Evolutionary conservation across 2,113 vertebrate genomes (phyloP).

Genomic region (Coryphaenoides rupestris): DNA sequence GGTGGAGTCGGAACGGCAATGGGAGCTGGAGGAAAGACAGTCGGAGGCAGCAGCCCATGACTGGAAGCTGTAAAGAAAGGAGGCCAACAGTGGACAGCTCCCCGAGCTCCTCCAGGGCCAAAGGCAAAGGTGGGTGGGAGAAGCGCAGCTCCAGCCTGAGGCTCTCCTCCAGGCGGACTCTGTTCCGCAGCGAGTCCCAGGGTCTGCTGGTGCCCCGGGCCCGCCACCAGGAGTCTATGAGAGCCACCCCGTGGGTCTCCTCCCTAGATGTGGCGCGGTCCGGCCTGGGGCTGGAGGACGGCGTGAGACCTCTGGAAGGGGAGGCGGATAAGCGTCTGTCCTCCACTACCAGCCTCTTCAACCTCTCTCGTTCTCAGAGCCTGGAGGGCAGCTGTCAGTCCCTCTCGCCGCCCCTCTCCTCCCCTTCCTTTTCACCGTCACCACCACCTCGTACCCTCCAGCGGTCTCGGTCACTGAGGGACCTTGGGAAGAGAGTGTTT

Average conservation of each 20-base stretch:
- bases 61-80: conserved; percentile 45
- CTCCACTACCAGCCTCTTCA: conserved; percentile 74
- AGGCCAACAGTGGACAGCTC: conserved; percentile 59
- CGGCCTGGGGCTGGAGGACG: conserved; percentile 45
- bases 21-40: conserved; percentile 62
- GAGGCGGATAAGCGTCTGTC: conserved; percentile 69
- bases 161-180: conserved; percentile 61
- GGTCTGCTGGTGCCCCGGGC: conserved; percentile 64
- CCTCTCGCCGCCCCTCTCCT: conserved; percentile 71
- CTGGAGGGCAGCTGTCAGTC: conserved; percentile 73
- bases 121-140: conserved; percentile 62
- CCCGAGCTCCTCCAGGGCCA: conserved; percentile 55
- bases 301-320: conserved; percentile 50
- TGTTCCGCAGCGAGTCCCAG: conserved; percentile 75
- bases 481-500: conserved; percentile 76
- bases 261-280: conserved; percentile 73
- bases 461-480: conserved; percentile 75
- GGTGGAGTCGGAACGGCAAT: conserved; percentile 56
- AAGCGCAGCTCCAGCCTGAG: conserved; percentile 64
- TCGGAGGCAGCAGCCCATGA: conserved; percentile 43
- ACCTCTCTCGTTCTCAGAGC: conserved; percentile 76
- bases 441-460: conserved; percentile 64
- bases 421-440: conserved; percentile 73
- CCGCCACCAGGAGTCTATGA: conserved; percentile 48
- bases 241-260: conserved; percentile 71